These are phyloP conservation scores for Eurois occulta DNA, from an alignment of 2,888 invertebrate species.

Conservation along the genomic window DNA sequence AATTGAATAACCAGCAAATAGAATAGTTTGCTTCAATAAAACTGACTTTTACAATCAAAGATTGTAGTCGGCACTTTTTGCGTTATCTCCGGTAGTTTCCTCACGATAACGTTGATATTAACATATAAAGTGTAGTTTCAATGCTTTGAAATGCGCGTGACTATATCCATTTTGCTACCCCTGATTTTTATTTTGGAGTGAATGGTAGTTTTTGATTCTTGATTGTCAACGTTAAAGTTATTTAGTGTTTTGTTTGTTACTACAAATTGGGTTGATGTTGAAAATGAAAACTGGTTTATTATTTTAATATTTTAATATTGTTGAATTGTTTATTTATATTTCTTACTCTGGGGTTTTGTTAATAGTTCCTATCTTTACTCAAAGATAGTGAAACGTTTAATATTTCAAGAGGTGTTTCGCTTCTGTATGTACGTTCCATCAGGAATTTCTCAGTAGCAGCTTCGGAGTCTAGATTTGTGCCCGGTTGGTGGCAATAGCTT, in stretches of 20 bases:
- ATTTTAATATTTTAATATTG: neutral
- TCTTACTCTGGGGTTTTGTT: neutral
- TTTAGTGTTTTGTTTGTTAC: constrained; percentile 48
- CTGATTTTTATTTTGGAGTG: constrained; percentile 48
- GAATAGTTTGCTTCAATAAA: constrained; percentile 46
- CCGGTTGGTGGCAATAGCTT: too few species aligned
- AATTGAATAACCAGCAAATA: constrained; percentile 47
- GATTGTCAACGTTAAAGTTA: constrained; percentile 38
- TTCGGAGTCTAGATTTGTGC: too few species aligned
- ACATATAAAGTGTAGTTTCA: constrained; percentile 65
- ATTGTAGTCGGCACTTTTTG: constrained; percentile 51
- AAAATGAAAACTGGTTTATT: neutral
- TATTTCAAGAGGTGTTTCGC: neutral
- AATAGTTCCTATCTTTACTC: neutral
- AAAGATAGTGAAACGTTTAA: neutral
- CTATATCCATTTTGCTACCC: constrained; percentile 46
- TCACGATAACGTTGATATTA: constrained; percentile 53
- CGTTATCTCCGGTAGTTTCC: constrained; percentile 53
- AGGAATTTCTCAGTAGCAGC: too few species aligned
- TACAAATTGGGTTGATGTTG: constrained; percentile 9
- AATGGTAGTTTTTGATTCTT: constrained; percentile 33
- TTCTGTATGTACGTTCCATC: neutral
- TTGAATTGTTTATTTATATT: neutral
- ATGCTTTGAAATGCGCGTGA: constrained; percentile 41
- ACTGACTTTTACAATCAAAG: constrained; percentile 45